Percentiles rank a stretch among this genome's conserved stretches.
These are phyloP conservation scores for Caenorhabditis sp. DNA, from an alignment of 2,888 invertebrate genomes.

Conservation along the genomic window DNA sequence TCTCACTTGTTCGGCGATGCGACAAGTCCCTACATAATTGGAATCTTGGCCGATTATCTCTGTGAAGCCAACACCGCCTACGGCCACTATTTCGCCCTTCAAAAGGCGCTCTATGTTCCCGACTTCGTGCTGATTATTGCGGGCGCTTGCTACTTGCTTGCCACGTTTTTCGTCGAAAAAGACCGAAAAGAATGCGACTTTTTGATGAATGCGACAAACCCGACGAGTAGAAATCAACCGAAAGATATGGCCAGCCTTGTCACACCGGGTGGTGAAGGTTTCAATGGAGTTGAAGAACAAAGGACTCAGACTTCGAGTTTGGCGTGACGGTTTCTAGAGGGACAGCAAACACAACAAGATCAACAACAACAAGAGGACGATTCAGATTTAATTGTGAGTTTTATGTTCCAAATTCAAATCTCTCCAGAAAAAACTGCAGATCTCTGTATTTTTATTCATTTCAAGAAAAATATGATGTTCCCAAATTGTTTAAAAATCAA, in stretches of 20 bases:
- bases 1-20: constrained; percentile 97
- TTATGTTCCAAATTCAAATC: background rate
- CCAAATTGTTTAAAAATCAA: too few species aligned
- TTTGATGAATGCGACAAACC: constrained; percentile 24
- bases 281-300: background rate
- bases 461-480: background rate
- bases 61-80: constrained; percentile 13
- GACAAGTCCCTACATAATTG: constrained; percentile 94
- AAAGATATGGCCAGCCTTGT: background rate
- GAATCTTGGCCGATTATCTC: constrained; percentile 72
- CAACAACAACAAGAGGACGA: background rate
- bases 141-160: constrained; percentile 54
- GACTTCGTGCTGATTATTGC: constrained; percentile 91
- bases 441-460: too few species aligned
- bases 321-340: background rate
- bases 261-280: background rate
- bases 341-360: background rate
- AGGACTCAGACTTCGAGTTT: background rate
- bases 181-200: constrained; percentile 34
- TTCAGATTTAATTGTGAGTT: background rate
- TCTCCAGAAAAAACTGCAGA: background rate
- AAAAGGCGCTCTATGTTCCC: constrained; percentile 90
- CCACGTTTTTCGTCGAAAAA: constrained; percentile 48
- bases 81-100: constrained; percentile 79
- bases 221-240: background rate